Base-by-base conservation (phyloP, 2,888 invertebrate genomes). In the Diaperis boleti region DNA sequence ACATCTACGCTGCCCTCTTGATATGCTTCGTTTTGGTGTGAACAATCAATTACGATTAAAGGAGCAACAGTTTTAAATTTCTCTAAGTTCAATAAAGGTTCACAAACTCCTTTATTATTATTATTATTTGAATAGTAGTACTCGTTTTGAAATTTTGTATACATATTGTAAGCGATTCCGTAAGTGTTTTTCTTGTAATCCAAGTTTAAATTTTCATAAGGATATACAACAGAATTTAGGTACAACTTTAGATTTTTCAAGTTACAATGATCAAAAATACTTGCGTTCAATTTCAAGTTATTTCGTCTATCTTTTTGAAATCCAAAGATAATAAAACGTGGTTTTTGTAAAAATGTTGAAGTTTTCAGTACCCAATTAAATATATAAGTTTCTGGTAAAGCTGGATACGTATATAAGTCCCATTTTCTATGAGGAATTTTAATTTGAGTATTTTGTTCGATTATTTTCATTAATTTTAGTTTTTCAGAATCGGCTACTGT, bases 321-420 rank as follows among this genome's bases (percentile, higher is more conserved):
- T 7, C 71, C 79, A 20, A 80, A 47, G 29, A 81, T 75, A 11
- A 80, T 64, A 69, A 66, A 79, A 50, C 79, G 55, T 1, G 79
- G 79, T 64, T 79, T 80, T 68, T 81, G 79, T 35, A 79, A n/a
- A n/a, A n/a, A n/a, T n/a, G 60, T 54, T 64, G 60, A 15, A 14
- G 78, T 78, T 67, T 76, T 76, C 6, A 77, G n/a, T 65, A 6
- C 72, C 63, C 79, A 78, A 78, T 10, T 71, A 59, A 59, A 75
- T 69, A 65, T 76, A 72, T 42, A 62, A 11, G 76, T 73, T 52
- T 55, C 64, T 3, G 76, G 79, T 63, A 81, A 61, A 42, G 72
- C 18, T 0, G 79, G 79, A 68, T 77, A 79, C 67, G 78, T 77
- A 65, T 77, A 76, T 14, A 81, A 42, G 49, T 79, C 77, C 79